phyloP scores from a whole-genome alignment of 1,140 invertebrate genomes.

The Eubasilissa regina region DNA sequence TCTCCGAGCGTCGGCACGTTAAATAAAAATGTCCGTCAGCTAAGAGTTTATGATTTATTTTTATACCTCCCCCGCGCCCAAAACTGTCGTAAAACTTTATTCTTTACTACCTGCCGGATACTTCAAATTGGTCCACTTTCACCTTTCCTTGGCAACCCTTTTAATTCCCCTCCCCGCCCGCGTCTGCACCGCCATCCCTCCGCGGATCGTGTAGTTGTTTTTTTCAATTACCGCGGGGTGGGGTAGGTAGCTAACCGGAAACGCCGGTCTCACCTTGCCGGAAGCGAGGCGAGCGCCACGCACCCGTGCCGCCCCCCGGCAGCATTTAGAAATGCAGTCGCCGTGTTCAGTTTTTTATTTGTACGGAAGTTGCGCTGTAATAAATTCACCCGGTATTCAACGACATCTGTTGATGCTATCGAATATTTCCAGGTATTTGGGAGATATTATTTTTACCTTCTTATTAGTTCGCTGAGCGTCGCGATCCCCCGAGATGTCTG shows the following conservation, averaged over 20 bases:
- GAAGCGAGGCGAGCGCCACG: background rate
- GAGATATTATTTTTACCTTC: too few species aligned
- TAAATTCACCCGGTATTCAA: too few species aligned
- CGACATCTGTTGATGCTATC: too few species aligned
- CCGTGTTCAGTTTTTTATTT: too few species aligned
- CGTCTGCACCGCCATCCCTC: background rate
- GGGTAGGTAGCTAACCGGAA: slow-evolving; percentile 1
- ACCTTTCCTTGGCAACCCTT: slow-evolving; percentile 6
- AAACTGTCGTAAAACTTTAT: slow-evolving; percentile 20
- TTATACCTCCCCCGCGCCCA: background rate
- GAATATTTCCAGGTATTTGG: too few species aligned
- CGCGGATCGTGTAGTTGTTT: slow-evolving; percentile 8
- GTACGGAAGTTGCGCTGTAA: too few species aligned
- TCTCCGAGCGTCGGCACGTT: background rate
- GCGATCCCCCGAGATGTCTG: too few species aligned
- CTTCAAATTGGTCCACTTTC: background rate
- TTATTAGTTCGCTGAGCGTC: too few species aligned
- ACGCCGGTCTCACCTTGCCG: slow-evolving; percentile 3
- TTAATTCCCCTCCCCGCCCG: slow-evolving; percentile 2
- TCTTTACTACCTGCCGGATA: slow-evolving; percentile 18
- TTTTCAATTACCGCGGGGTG: slow-evolving; percentile 4
- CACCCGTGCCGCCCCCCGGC: too few species aligned
- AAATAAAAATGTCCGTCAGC: slow-evolving; percentile 18
- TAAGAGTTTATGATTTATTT: slow-evolving; percentile 22
- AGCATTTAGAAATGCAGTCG: too few species aligned